A percentile compares a stretch with the other conserved stretches of the same genome.
phyloP scores from a whole-genome alignment of 2,888 invertebrate genomes.

The Microplitis deprimator region DNA sequence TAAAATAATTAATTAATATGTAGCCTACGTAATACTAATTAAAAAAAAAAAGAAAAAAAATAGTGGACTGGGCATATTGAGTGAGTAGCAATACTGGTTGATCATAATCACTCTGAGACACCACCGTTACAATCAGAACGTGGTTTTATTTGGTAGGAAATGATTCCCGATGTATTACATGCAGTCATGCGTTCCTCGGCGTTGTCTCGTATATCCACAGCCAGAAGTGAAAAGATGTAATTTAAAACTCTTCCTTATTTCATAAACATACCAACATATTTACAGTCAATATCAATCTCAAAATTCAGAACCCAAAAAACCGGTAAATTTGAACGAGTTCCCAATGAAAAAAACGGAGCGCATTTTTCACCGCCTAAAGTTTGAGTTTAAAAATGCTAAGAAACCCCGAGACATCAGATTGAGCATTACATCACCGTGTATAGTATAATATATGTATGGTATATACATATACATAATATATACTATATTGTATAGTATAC shows the following conservation, averaged over 20 bases:
- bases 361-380: too few relatives aligned
- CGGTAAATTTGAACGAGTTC: too few relatives aligned
- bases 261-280: too few relatives aligned
- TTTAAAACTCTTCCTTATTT: too few relatives aligned
- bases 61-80: not conserved
- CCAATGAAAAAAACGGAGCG: too few relatives aligned
- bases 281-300: too few relatives aligned
- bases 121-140: not conserved
- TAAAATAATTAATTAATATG: too few relatives aligned
- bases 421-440: too few relatives aligned
- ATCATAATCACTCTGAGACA: not conserved
- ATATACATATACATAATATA: slow-evolving; percentile 6
- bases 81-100: not conserved
- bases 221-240: not conserved
- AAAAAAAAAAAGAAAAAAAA: not conserved
- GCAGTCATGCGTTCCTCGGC: not conserved
- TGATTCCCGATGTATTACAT: not conserved
- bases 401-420: too few relatives aligned
- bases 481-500: slow-evolving; percentile 37
- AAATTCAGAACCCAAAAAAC: too few relatives aligned
- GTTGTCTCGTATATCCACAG: not conserved
- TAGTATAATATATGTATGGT: not conserved
- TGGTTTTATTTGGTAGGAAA: not conserved
- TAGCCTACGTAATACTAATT: too few relatives aligned
- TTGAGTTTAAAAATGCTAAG: too few relatives aligned